Evolutionary conservation across 2,888 invertebrate species (phyloP), one percentile per base, ranked within the genome.

Genomic region (Lathronympha strigana): DNA sequence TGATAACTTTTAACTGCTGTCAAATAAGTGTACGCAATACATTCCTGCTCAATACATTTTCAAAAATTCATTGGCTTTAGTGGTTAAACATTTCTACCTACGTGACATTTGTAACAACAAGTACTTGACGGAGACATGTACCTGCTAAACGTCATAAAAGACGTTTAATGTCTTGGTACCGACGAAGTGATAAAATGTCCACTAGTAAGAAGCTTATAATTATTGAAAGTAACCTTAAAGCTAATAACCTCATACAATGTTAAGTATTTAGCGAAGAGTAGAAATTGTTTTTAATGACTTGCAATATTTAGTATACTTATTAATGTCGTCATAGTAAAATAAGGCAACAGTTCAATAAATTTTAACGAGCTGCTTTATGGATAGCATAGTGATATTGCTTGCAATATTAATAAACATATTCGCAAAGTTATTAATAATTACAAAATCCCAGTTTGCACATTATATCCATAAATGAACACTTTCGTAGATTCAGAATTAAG

Each of bases 81-180:
- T n/a, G n/a, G n/a, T n/a, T n/a, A 28, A 4, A 4, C 13, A 8
- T 21, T 11, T 1, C 19, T 43, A 13, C 11, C 43, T 43, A 43
- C 43, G 43, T 43, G 43, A 43, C 43, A 21, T 43, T 43, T 43
- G 19, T 43, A 9, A 9, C 23, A 23, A 23, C 19, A 21, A 13
- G 9, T 45, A 45, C 13, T 5, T 13, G 45, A 61, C 28, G 8
- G 49, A 49, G 21, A 57, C 50, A 45, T 54, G 53, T 62, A 51
- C 2, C 17, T 50, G 33, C 17, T 55, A 50, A 63, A 63, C 63
- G 50, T 58, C 57, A 58, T 63, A 63, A 58, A 57, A 49, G 33
- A 25, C 23, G 21, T 50, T 13, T 49, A 23, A 43, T 28, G 28
- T n/a, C 11, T 50, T 51, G 19, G 33, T 31, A 45, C 31, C 9